phyloP scores from a whole-genome alignment of 1,140 invertebrate species.

The Sinonovacula constricta region DNA sequence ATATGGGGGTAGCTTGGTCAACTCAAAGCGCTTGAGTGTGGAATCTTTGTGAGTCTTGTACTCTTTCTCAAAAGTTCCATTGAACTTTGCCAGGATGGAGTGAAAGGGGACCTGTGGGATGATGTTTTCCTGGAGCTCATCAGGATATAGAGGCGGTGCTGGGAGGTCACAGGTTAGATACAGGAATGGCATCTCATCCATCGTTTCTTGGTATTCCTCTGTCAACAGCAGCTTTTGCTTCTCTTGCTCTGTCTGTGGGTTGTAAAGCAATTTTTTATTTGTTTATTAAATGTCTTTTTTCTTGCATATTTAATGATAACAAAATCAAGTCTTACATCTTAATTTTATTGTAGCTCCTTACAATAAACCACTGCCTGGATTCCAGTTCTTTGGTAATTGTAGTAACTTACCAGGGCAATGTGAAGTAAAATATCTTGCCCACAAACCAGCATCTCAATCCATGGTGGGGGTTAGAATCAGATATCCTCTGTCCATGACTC shows the following conservation, averaged over 20 bases:
- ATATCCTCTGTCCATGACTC: too few species aligned
- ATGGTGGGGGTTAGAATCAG: too few species aligned
- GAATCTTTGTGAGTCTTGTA: constrained; percentile 99
- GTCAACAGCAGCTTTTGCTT: constrained; percentile 88
- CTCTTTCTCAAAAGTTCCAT: constrained; percentile 96
- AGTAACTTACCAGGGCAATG: too few species aligned
- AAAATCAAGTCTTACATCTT: too few species aligned
- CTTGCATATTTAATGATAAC: too few species aligned
- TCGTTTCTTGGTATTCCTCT: constrained; percentile 91
- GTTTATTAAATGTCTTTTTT: too few species aligned
- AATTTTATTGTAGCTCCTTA: background rate
- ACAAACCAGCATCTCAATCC: too few species aligned
- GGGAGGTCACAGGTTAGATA: constrained; percentile 98
- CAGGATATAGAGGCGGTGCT: constrained; percentile 96
- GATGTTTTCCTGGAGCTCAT: constrained; percentile 98
- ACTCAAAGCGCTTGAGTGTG: constrained; percentile 97
- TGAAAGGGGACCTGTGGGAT: constrained; percentile 99
- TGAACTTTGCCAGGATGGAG: constrained; percentile 96
- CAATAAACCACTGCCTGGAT: too few species aligned
- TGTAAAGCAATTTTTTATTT: too few species aligned
- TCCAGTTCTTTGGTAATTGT: too few species aligned
- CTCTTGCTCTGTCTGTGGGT: constrained; percentile 90
- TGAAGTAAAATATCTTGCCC: too few species aligned
- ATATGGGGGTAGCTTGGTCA: constrained; percentile 96
- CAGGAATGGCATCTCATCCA: constrained; percentile 94